These are phyloP conservation scores for Siderastrea radians DNA, from an alignment of 92 coral and sea anemone species.

Conservation along the genomic window DNA sequence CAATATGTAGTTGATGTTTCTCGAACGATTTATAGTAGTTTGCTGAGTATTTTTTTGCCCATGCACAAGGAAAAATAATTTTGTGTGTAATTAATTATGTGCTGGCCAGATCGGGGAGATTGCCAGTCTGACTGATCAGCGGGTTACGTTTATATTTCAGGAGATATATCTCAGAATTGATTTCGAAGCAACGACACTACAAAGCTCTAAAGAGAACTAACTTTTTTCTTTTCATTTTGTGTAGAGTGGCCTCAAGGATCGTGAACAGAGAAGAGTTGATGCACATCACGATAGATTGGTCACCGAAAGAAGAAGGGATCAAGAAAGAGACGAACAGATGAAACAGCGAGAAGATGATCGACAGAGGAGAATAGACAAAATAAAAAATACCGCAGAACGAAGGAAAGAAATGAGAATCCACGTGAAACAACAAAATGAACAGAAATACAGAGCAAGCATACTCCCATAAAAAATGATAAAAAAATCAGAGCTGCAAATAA, in stretches of 20 bases:
- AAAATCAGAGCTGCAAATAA: not conserved
- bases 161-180: too few species aligned
- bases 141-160: too few species aligned
- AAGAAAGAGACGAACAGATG: constrained; percentile 66
- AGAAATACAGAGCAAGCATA: constrained; percentile 87
- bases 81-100: too few species aligned
- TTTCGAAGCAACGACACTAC: not conserved
- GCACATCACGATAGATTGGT: constrained; percentile 81
- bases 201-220: not conserved
- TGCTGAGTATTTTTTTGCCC: too few species aligned
- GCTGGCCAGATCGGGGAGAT: too few species aligned
- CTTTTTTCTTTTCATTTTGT: not conserved
- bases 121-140: too few species aligned
- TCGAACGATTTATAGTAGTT: too few species aligned
- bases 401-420: constrained; percentile 85
- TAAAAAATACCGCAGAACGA: constrained; percentile 75
- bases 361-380: constrained; percentile 67
- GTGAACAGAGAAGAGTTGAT: constrained; percentile 79
- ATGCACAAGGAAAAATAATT: too few species aligned
- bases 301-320: constrained; percentile 72
- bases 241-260: constrained; percentile 80
- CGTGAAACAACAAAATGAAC: constrained; percentile 78
- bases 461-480: constrained; percentile 27
- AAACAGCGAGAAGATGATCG: constrained; percentile 69
- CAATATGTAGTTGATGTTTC: too few species aligned